These are phyloP conservation scores for Xenopus petersii DNA, from an alignment of 2,797 vertebrate genomes.

Conservation along the genomic window DNA sequence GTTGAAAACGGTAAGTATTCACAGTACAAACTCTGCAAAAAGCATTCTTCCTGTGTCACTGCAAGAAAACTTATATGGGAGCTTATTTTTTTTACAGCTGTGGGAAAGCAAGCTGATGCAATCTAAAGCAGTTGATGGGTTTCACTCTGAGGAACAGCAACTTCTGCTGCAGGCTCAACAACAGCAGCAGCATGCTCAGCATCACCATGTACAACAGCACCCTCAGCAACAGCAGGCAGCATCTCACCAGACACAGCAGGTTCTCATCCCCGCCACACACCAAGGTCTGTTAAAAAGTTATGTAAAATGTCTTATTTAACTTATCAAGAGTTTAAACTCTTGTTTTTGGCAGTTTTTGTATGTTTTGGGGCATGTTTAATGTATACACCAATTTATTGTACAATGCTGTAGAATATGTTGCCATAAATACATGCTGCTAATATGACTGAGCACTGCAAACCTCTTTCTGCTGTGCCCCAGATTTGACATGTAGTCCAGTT, in stretches of 20 bases:
- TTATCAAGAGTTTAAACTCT: too few species aligned
- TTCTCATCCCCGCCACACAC: constrained; percentile 85
- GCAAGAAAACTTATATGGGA: not conserved
- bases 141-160: constrained; percentile 93
- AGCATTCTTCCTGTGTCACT: too few species aligned
- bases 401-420: too few species aligned
- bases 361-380: too few species aligned
- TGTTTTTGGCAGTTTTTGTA: too few species aligned
- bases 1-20: constrained; percentile 86
- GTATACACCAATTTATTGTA: too few species aligned
- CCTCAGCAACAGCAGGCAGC: constrained; percentile 70
- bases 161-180: constrained; percentile 79
- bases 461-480: too few species aligned
- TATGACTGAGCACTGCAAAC: too few species aligned
- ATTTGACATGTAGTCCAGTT: too few species aligned
- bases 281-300: constrained; percentile 56
- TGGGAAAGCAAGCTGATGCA: constrained; percentile 98
- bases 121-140: constrained; percentile 96
- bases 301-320: too few species aligned
- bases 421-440: too few species aligned
- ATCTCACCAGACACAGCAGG: constrained; percentile 78
- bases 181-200: constrained; percentile 70
- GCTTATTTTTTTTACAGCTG: constrained; percentile 67
- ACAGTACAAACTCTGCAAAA: too few species aligned
- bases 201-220: constrained; percentile 74